A percentile compares a stretch with the other conserved stretches of the same genome.
phyloP scores from a whole-genome alignment of 2,113 vertebrate genomes.

The Oryzias javanicus region DNA sequence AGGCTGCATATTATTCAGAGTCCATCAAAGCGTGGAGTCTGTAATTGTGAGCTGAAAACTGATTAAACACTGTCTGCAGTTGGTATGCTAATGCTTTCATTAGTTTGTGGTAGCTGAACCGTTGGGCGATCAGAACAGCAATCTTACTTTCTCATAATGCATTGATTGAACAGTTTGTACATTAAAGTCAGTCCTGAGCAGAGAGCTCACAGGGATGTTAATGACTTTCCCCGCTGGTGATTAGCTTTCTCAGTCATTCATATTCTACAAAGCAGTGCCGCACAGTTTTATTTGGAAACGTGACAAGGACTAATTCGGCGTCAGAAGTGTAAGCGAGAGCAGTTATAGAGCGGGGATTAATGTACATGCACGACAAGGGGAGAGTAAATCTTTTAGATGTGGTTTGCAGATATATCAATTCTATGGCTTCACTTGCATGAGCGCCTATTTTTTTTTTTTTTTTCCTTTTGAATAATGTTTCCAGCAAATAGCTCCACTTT shows the following conservation, averaged over 20 bases:
- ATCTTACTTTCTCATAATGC: slow-evolving; percentile 58
- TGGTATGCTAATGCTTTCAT: slow-evolving; percentile 70
- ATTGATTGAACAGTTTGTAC: slow-evolving; percentile 71
- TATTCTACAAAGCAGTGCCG: slow-evolving; percentile 42
- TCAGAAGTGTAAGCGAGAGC: slow-evolving; percentile 36
- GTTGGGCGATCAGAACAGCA: slow-evolving; percentile 62
- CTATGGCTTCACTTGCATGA: slow-evolving; percentile 41
- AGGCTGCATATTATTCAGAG: slow-evolving; percentile 49
- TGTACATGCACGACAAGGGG: slow-evolving; percentile 41
- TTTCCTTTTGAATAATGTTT: slow-evolving; percentile 58
- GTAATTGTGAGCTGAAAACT: slow-evolving; percentile 54
- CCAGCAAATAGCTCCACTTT: slow-evolving; percentile 36
- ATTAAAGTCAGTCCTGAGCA: slow-evolving; percentile 62
- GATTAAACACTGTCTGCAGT: slow-evolving; percentile 58
- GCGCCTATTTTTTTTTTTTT: slow-evolving; percentile 36
- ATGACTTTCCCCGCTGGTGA: slow-evolving; percentile 65
- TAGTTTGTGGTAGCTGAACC: slow-evolving; percentile 59
- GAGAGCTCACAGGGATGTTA: slow-evolving; percentile 62
- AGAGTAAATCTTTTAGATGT: slow-evolving; percentile 65
- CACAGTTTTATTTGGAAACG: slow-evolving; percentile 49
- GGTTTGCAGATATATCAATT: slow-evolving; percentile 66
- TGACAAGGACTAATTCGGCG: slow-evolving; percentile 40
- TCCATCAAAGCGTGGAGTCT: slow-evolving; percentile 51
- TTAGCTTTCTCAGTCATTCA: slow-evolving; percentile 57
- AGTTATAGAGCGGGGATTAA: slow-evolving; percentile 46